Evolutionary conservation across 2,113 vertebrate genomes (phyloP).

Genomic region (Colius striatus): DNA sequence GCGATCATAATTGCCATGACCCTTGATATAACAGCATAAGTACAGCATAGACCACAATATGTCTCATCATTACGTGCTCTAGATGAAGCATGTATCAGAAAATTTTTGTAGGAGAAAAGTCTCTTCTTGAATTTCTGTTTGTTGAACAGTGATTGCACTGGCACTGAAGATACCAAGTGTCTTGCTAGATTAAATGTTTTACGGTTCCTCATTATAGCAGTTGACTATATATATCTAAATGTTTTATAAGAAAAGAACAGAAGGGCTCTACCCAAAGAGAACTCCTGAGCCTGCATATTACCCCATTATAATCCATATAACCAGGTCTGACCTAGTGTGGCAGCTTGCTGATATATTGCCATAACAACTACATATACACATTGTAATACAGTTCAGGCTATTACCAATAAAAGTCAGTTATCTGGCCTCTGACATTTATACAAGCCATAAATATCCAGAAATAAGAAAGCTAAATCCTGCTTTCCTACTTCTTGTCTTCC

Average conservation of each 20-base stretch:
- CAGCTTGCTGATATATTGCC: neutral
- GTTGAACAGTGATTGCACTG: neutral
- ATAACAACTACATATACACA: neutral
- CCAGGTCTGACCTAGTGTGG: neutral
- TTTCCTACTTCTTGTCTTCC: neutral
- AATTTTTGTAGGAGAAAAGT: neutral
- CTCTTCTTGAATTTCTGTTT: neutral
- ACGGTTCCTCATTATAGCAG: neutral
- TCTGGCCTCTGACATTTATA: slow-evolving; percentile 52
- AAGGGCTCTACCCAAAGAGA: neutral
- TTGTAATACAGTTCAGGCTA: slow-evolving; percentile 35
- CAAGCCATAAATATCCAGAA: slow-evolving; percentile 33
- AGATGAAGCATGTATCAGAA: neutral
- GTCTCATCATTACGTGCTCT: neutral
- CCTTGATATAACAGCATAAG: neutral
- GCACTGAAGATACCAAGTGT: neutral
- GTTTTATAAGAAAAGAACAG: slow-evolving; percentile 10
- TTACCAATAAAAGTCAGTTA: slow-evolving; percentile 46
- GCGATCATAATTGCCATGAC: neutral
- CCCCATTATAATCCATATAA: neutral
- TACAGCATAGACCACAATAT: neutral
- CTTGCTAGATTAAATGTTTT: neutral
- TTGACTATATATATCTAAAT: neutral
- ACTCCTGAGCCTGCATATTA: neutral
- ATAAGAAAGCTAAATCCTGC: slow-evolving; percentile 21